Evolutionary conservation across 2,797 vertebrate species (phyloP).

Genomic region (Gymnopithys bicolor): DNA sequence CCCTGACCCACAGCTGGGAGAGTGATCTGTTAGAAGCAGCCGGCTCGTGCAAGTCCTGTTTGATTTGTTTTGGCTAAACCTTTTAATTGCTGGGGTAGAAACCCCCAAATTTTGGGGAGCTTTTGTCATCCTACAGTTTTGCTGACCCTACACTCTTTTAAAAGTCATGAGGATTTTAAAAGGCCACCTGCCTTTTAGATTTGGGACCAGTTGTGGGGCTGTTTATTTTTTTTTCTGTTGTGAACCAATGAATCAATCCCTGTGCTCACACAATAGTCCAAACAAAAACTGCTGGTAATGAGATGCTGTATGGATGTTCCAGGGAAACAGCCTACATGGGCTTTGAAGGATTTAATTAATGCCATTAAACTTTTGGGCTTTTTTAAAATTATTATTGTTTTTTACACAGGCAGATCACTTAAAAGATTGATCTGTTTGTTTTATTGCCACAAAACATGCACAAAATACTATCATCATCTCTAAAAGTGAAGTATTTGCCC

Average conservation of each 20-base stretch:
- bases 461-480: neutral
- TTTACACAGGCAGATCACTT: neutral
- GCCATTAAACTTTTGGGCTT: neutral
- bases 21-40: neutral
- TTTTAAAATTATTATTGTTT: neutral
- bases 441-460: neutral
- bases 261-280: neutral
- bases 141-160: neutral
- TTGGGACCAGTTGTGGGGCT: neutral
- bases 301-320: neutral
- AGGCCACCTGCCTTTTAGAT: neutral
- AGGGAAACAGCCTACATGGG: neutral
- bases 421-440: neutral
- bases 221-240: neutral
- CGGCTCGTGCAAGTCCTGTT: neutral
- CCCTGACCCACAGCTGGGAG: neutral
- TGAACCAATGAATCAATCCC: neutral
- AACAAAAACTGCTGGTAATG: neutral
- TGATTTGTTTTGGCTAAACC: neutral
- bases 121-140: neutral
- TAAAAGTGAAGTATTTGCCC: conserved; percentile 76
- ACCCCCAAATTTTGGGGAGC: neutral
- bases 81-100: neutral
- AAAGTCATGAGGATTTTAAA: neutral
- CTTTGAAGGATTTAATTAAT: neutral